A percentile compares a stretch with the other conserved stretches of the same genome.
Conservation (phyloP, 2,113 vertebrate species). For the Laterallus jamaicensis region DNA sequence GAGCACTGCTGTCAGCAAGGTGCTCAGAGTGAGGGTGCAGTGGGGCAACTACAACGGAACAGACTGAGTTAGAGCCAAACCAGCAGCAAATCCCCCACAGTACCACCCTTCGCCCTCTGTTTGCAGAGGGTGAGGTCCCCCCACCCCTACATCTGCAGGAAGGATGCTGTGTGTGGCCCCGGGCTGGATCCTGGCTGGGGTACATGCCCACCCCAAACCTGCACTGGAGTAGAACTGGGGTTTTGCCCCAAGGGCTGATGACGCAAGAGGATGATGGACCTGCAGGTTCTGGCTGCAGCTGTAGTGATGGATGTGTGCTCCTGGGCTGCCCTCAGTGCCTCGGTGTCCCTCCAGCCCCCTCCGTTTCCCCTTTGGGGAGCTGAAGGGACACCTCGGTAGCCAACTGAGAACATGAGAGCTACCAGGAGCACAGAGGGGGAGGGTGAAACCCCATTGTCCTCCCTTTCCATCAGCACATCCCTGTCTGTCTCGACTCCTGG, state of each 20-base stretch:
- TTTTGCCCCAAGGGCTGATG: neutral
- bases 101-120: neutral
- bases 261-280: neutral
- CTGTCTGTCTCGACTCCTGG: neutral
- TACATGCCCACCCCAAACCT: neutral
- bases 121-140: neutral
- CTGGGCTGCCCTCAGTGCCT: neutral
- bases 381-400: neutral
- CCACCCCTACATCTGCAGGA: neutral
- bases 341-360: neutral
- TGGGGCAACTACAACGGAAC: neutral
- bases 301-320: neutral
- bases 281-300: neutral
- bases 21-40: neutral
- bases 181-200: neutral
- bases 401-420: neutral
- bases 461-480: neutral
- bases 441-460: neutral
- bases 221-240: neutral
- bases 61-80: neutral
- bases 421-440: neutral
- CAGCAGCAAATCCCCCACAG: neutral
- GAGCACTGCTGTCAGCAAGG: neutral
- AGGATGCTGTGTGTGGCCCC: neutral
- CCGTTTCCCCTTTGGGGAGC: neutral